These are phyloP conservation scores for Phthorimaea operculella DNA, from an alignment of 1,140 invertebrate genomes.

Conservation along the genomic window DNA sequence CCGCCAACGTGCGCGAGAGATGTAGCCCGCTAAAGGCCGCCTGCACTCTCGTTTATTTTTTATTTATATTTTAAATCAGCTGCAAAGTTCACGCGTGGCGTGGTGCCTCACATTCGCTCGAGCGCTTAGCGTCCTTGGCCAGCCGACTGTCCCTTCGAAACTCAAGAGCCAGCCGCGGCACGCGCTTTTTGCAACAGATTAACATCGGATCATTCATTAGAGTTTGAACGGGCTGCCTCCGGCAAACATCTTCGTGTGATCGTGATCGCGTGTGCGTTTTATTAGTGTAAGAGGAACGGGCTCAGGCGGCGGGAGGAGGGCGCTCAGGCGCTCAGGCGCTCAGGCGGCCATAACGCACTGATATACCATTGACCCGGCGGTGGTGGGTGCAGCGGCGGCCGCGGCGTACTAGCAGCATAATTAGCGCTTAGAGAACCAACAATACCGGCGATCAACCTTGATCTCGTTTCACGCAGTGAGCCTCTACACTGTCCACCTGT, in stretches of 20 bases:
- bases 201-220: conserved; percentile 16
- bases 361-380: neutral
- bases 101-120: conserved; percentile 34
- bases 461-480: conserved; percentile 36
- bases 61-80: conserved; percentile 23
- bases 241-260: conserved; percentile 3
- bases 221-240: conserved; percentile 7
- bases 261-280: neutral
- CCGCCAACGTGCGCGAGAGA: conserved; percentile 22
- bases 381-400: neutral
- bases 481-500: conserved; percentile 35
- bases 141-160: conserved; percentile 43
- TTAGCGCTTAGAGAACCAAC: conserved; percentile 39
- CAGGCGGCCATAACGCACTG: too few species aligned
- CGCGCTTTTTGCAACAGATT: conserved; percentile 22
- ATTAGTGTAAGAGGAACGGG: neutral
- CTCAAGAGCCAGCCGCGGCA: conserved; percentile 21
- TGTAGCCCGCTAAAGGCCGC: conserved; percentile 27
- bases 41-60: conserved; percentile 27
- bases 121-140: conserved; percentile 42
- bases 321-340: too few species aligned
- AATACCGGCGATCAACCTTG: conserved; percentile 46
- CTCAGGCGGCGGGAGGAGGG: neutral
- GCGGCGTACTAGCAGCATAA: conserved; percentile 34
- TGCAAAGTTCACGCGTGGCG: conserved; percentile 28